These are phyloP conservation scores for Seriola quinqueradiata DNA, from an alignment of 2,113 vertebrate genomes.

Conservation along the genomic window DNA sequence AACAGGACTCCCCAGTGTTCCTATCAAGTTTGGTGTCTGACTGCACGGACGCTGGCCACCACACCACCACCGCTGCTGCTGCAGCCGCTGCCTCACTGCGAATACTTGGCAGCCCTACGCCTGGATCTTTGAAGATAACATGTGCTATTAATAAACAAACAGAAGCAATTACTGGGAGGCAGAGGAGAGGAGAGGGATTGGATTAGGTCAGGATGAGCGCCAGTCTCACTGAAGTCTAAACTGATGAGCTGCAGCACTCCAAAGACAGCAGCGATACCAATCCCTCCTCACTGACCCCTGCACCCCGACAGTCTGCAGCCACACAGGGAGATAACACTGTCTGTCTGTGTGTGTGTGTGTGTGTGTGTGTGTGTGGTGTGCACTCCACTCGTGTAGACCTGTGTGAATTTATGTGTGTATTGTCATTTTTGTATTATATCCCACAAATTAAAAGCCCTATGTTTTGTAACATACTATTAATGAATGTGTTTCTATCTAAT, in stretches of 20 bases:
- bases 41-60: conserved; percentile 51
- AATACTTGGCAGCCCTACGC: conserved; percentile 76
- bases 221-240: conserved; percentile 81
- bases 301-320: conserved; percentile 67
- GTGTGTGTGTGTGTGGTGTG: conserved; percentile 1
- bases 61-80: conserved; percentile 1
- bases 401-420: neutral
- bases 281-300: conserved; percentile 73
- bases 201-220: conserved; percentile 81
- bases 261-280: conserved; percentile 80
- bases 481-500: neutral
- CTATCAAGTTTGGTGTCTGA: conserved; percentile 81
- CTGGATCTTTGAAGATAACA: conserved; percentile 90
- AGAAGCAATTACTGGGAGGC: conserved; percentile 84
- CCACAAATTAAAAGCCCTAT: neutral
- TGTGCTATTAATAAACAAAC: conserved; percentile 87
- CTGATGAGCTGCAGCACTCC: conserved; percentile 81
- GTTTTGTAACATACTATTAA: neutral
- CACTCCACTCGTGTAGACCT: neutral
- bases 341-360: conserved; percentile 17
- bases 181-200: conserved; percentile 76
- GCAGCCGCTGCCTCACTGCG: conserved; percentile 54
- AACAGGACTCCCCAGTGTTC: conserved; percentile 79
- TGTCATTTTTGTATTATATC: conserved; percentile 4
- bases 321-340: conserved; percentile 71